A percentile compares a stretch with the other conserved stretches of the same genome.
phyloP scores from a whole-genome alignment of 53 echinoderm and acorn worm genomes.

The Paelopatides confundens region DNA sequence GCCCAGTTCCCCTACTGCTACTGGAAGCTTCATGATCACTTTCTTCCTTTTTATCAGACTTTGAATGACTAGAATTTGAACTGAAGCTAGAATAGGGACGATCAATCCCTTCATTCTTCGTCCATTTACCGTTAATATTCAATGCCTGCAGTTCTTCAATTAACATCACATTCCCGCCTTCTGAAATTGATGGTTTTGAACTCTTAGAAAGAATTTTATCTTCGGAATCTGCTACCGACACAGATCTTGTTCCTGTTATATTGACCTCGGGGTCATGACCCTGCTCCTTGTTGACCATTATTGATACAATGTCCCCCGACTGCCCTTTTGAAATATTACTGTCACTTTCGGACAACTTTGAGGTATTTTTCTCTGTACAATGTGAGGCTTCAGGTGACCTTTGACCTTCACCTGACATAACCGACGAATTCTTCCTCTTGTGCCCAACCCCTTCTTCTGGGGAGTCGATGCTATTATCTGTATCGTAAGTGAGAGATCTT shows the following conservation, averaged over 20 bases:
- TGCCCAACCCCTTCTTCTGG: constrained; percentile 39
- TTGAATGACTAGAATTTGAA: background rate
- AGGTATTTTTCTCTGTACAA: background rate
- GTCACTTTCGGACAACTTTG: background rate
- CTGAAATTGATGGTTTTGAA: background rate
- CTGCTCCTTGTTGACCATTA: background rate
- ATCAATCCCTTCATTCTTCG: too few species aligned
- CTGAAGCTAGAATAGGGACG: background rate
- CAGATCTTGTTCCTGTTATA: background rate
- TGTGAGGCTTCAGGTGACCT: background rate
- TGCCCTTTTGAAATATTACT: background rate
- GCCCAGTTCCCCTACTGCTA: background rate
- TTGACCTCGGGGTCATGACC: background rate
- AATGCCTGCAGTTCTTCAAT: background rate
- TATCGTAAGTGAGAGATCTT: constrained; percentile 6
- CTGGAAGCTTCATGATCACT: too few species aligned
- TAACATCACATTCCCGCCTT: background rate
- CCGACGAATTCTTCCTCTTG: constrained; percentile 33
- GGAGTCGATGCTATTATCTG: constrained; percentile 34
- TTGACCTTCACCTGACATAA: constrained; percentile 21
- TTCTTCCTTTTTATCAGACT: background rate
- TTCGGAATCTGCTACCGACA: background rate
- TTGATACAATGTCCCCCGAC: background rate
- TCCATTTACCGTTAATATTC: background rate
- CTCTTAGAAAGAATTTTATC: background rate